Evolutionary conservation across 2,113 vertebrate genomes (phyloP).

Genomic region (Leucopternis melanops): DNA sequence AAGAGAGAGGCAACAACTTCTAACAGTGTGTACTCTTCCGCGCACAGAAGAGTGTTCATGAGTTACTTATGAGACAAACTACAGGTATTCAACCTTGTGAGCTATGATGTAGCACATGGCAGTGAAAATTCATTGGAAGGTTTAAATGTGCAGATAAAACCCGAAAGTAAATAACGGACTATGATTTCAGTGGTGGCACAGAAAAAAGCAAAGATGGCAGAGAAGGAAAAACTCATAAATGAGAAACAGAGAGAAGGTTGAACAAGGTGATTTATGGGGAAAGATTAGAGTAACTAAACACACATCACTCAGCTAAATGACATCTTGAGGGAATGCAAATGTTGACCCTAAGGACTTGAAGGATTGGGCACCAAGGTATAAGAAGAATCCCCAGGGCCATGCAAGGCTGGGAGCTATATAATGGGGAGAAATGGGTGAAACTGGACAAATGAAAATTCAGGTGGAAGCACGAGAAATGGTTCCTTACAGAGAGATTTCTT

Average conservation of each 20-base stretch:
- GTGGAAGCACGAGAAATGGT: neutral
- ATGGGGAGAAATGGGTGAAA: neutral
- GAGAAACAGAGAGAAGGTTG: slow-evolving; percentile 23
- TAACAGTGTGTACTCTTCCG: neutral
- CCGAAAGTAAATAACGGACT: accelerated
- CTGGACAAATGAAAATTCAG: neutral
- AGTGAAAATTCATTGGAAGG: neutral
- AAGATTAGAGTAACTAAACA: slow-evolving; percentile 40
- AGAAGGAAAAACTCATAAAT: neutral
- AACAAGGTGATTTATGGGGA: slow-evolving; percentile 12
- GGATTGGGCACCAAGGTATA: neutral
- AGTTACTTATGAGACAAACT: neutral
- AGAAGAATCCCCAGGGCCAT: neutral
- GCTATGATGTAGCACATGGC: neutral
- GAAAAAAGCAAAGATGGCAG: neutral
- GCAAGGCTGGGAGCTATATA: neutral
- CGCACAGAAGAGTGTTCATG: neutral
- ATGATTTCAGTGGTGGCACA: neutral
- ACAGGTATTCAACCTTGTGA: neutral
- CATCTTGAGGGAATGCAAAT: neutral
- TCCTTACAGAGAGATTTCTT: neutral
- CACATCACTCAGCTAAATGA: slow-evolving; percentile 21
- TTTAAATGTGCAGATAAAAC: neutral
- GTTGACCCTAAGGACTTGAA: neutral
- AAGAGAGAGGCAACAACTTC: neutral